phyloP scores from a whole-genome alignment of 2,888 invertebrate genomes.

The Agrenia bidenticulata region DNA sequence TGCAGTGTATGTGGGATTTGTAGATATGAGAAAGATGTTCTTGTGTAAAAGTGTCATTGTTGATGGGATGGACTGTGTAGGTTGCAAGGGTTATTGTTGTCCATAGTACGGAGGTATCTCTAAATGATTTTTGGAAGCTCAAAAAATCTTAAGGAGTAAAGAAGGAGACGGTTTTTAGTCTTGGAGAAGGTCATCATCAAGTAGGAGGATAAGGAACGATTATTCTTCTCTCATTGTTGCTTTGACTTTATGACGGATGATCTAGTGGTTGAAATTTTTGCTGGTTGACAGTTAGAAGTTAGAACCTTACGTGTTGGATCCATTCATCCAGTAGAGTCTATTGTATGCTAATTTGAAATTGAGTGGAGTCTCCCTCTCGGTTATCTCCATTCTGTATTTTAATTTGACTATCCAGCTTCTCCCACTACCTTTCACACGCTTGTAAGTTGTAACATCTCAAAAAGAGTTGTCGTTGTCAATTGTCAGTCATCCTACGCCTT shows the following conservation, averaged over 20 bases:
- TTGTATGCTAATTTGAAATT: constrained; percentile 44
- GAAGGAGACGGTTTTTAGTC: background rate
- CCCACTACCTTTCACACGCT: constrained; percentile 41
- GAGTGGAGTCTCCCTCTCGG: too few relatives aligned
- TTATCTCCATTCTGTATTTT: background rate
- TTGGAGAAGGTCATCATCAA: background rate
- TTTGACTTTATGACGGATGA: constrained; percentile 35
- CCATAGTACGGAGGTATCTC: too few relatives aligned
- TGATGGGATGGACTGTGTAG: background rate
- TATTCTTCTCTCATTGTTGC: constrained; percentile 13
- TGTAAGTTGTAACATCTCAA: constrained; percentile 16
- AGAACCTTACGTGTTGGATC: too few relatives aligned
- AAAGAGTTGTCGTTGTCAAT: too few relatives aligned
- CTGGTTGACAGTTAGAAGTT: constrained; percentile 28
- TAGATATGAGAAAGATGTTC: too few relatives aligned
- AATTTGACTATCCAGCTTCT: constrained; percentile 25
- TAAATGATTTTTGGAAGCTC: too few relatives aligned
- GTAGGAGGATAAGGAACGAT: background rate
- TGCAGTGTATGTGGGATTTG: too few relatives aligned
- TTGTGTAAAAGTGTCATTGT: constrained; percentile 3
- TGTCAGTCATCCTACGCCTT: too few relatives aligned
- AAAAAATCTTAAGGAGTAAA: too few relatives aligned
- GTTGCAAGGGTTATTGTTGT: too few relatives aligned
- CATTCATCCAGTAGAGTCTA: constrained; percentile 15
- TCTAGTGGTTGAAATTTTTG: constrained; percentile 37